Base-by-base conservation (phyloP, 1,140 invertebrate genomes). In the Hyles vespertilio region DNA sequence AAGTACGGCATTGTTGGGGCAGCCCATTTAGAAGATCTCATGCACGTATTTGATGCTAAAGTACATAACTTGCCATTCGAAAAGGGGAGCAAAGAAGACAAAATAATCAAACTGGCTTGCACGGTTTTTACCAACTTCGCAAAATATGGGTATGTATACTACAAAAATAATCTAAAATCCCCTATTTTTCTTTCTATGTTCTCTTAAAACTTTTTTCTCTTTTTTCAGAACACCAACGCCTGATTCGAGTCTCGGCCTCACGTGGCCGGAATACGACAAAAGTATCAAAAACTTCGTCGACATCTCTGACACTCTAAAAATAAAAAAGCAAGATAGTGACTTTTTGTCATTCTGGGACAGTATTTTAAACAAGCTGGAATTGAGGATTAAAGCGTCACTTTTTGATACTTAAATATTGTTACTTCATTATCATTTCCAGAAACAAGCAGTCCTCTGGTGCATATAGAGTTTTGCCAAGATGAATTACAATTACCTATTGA, bases 101-200 rank as follows among this genome's bases (percentile, higher is more conserved):
- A 78, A 48, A 79, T 90, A 70, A 72, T 81, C 1, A 68, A 84
- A 48, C 72, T 86, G 40, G 72, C 86, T 5, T 89, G 86, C 10
- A 87, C 81, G 40, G 51, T 91, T 5, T 90, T 90, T 77, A 83
- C 90, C 0, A 91, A 91, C 56, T 92, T 91, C 61, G 90, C 90
- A 3, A 91, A 90, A 73, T 83, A 84, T 68, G 82, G 87, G 91
- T 92, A 72, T 77, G 80, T 52, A 32, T 11, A 45, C 10, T 9
- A 8, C 53, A 1, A 40, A 8, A 40, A 40, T 40, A 5, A 8
- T 5, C 36, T 8, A 40, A 8, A 1, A 40, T 40, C 36, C n/a
- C n/a, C n/a, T 40, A 5, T 40, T 40, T 5, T 40, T 40, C n/a
- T 8, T 1, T 40, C 36, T 5, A 40, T 7, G 34, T 43, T 10